Percentiles rank a stretch among this genome's conserved stretches.
phyloP scores from a whole-genome alignment of 2,113 vertebrate genomes.

The Phalacrocorax brasilianus region DNA sequence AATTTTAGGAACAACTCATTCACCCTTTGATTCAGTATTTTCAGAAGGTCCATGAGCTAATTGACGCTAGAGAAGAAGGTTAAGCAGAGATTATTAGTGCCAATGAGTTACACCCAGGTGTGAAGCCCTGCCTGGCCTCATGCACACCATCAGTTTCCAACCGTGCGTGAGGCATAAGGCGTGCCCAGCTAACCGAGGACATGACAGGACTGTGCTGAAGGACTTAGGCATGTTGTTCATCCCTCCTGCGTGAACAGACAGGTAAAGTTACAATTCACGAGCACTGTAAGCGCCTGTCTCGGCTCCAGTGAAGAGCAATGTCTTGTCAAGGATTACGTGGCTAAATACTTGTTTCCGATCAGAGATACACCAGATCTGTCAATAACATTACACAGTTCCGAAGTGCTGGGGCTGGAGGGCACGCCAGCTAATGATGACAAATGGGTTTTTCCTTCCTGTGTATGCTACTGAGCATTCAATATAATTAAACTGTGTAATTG shows the following conservation, averaged over 20 bases:
- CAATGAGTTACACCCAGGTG: not conserved
- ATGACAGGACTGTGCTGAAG: not conserved
- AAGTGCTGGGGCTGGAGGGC: not conserved
- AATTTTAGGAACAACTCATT: not conserved
- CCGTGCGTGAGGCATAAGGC: accelerated
- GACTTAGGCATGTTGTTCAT: not conserved
- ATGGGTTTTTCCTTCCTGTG: not conserved
- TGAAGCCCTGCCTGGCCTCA: not conserved
- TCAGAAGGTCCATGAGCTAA: not conserved
- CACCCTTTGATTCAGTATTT: not conserved
- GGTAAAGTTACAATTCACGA: accelerated
- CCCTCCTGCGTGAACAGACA: not conserved
- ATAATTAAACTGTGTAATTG: not conserved
- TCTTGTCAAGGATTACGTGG: not conserved
- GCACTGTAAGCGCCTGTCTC: not conserved
- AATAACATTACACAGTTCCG: not conserved
- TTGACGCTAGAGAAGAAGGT: not conserved
- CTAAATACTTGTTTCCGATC: not conserved
- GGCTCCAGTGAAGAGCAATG: not conserved
- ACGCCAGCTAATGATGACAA: not conserved
- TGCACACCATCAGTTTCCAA: not conserved
- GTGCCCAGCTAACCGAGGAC: not conserved
- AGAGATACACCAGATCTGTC: not conserved
- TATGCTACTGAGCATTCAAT: not conserved
- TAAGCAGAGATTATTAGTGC: not conserved